Evolutionary conservation across 1,140 invertebrate species (phyloP), one percentile per base, ranked within the genome.

Genomic region (Neuroterus valhalla): DNA sequence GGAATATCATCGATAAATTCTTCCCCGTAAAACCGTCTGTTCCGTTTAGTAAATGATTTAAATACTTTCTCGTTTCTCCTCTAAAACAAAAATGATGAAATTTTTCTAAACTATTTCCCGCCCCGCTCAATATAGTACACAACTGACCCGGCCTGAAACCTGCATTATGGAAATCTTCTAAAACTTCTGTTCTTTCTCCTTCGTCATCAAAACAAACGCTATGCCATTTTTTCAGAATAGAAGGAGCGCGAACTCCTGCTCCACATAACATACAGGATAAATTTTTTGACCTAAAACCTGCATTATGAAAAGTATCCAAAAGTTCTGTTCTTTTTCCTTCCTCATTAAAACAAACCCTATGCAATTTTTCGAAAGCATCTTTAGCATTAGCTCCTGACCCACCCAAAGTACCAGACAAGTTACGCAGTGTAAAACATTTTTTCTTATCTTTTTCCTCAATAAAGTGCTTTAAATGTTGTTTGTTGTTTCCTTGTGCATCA

Each of bases 71-170:
- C 72, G 75, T 71, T 75, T 82, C 68, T 72, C 17, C 78, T 73
- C 38, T 72, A 76, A 81, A 82, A 79, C 84, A 84, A 82, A 84
- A 83, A 72, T 81, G 68, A 76, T 84, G 78, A 76, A 85, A 81
- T 71, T 80, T 66, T 71, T 78, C 70, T 68, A 82, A 71, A 81
- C 43, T 69, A 76, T 71, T 23, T 66, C 66, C 55, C 74, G 77
- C 68, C 77, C 68, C 76, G 50, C 78, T 80, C 46, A 84, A 70
- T 62, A 83, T 75, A 8, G 23, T 23, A 12, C 50, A 79, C 73
- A 84, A 74, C 75, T 77, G 62, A 70, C 10, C 2, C 23, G 78
- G 69, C 17, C 42, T 81, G 77, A 84, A 85, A 78, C 77, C 82
- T 76, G 70, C 74, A 26, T 80, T 74, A 80, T 68, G 72, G 72